phyloP scores from a whole-genome alignment of 2,888 invertebrate species.

The Bruchidius siliquastri region DNA sequence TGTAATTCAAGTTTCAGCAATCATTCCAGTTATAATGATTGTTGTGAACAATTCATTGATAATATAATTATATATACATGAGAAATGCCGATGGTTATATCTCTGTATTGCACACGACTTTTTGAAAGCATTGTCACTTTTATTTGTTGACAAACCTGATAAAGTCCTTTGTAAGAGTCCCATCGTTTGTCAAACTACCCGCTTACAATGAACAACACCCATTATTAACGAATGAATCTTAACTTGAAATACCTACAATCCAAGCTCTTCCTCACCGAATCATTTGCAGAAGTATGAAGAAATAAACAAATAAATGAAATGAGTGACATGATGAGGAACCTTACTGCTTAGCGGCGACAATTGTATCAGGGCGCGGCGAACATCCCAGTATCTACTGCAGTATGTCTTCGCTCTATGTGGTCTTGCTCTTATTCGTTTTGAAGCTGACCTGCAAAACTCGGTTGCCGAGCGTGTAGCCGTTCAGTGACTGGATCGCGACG shows the following conservation, averaged over 20 bases:
- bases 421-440: slow-evolving; percentile 87
- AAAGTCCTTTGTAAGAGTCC: too few species aligned
- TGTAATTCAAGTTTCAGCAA: not conserved
- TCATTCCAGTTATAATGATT: not conserved
- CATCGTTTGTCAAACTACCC: too few species aligned
- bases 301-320: not conserved
- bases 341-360: not conserved
- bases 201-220: too few species aligned
- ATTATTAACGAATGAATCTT: too few species aligned
- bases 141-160: too few species aligned
- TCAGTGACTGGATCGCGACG: slow-evolving; percentile 92
- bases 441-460: slow-evolving; percentile 96
- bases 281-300: not conserved
- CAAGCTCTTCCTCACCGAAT: too few species aligned
- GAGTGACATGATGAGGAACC: not conserved
- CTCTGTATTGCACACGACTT: not conserved
- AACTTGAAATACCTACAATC: too few species aligned
- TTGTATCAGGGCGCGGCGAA: slow-evolving; percentile 21
- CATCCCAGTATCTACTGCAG: slow-evolving; percentile 32
- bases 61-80: too few species aligned
- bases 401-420: slow-evolving; percentile 51
- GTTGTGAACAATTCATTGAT: too few species aligned
- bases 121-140: too few species aligned
- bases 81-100: too few species aligned
- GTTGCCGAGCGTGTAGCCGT: slow-evolving; percentile 93